A percentile compares a stretch with the other conserved stretches of the same genome.
Evolutionary conservation across 2,113 vertebrate genomes (phyloP).

Genomic region (Hyperoodon ampullatus): DNA sequence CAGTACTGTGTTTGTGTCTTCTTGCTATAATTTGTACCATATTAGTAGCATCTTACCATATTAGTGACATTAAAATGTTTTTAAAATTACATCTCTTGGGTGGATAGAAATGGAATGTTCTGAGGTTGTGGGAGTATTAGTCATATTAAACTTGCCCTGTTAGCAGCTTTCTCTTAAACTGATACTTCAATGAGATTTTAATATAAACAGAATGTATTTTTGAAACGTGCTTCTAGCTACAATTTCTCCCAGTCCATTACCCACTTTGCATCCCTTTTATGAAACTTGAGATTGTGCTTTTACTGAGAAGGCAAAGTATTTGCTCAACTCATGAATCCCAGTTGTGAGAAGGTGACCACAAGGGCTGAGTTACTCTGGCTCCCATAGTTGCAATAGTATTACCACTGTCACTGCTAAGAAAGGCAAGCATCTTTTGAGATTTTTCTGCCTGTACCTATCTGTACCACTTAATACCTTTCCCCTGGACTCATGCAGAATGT

Average conservation of each 20-base stretch:
- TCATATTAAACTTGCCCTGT: conserved; percentile 73
- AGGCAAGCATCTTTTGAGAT: neutral
- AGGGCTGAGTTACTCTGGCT: neutral
- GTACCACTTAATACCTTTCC: neutral
- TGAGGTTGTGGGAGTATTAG: conserved; percentile 53
- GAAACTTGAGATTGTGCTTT: conserved; percentile 65
- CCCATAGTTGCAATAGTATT: rapidly evolving
- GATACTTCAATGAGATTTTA: conserved; percentile 78
- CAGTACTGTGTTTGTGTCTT: conserved; percentile 20
- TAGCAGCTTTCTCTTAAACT: conserved; percentile 69
- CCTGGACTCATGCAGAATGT: rapidly evolving
- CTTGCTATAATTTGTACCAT: conserved; percentile 48
- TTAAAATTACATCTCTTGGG: conserved; percentile 67
- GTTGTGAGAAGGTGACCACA: neutral
- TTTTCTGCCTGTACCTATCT: neutral
- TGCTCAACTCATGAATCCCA: conserved; percentile 56
- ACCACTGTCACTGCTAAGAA: rapidly evolving
- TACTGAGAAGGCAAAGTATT: conserved; percentile 34
- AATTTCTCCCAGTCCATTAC: conserved; percentile 75
- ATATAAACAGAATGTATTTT: conserved; percentile 80
- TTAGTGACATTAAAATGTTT: conserved; percentile 72
- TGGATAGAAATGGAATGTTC: conserved; percentile 63
- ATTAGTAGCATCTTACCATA: conserved; percentile 56
- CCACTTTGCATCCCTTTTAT: conserved; percentile 70
- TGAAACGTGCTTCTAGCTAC: conserved; percentile 65